These are phyloP conservation scores for Tenebrio molitor DNA, from an alignment of 1,140 invertebrate species.

Conservation along the genomic window DNA sequence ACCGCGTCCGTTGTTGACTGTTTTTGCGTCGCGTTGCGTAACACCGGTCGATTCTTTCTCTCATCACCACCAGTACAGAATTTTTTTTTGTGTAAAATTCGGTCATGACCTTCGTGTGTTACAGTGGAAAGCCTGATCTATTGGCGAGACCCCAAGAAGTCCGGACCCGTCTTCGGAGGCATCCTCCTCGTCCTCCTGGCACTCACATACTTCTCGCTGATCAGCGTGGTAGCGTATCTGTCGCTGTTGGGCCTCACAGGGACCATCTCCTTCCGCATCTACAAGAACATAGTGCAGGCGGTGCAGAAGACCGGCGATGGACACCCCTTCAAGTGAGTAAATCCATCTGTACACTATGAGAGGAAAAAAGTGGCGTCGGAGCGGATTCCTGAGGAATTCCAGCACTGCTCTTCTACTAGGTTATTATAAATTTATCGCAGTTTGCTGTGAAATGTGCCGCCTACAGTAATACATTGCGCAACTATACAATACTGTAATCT, in stretches of 20 bases:
- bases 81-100: too few species aligned
- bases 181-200: slow-evolving; percentile 90
- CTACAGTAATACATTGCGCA: too few species aligned
- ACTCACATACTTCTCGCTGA: slow-evolving; percentile 94
- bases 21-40: slow-evolving; percentile 26
- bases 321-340: slow-evolving; percentile 97
- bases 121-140: slow-evolving; percentile 89
- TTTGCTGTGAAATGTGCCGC: too few species aligned
- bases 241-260: slow-evolving; percentile 86
- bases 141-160: slow-evolving; percentile 96
- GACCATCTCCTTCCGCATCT: slow-evolving; percentile 93
- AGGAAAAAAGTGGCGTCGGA: too few species aligned
- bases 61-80: too few species aligned
- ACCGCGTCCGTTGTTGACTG: slow-evolving; percentile 9
- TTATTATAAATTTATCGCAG: too few species aligned
- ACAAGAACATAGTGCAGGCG: slow-evolving; percentile 95
- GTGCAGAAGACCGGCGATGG: slow-evolving; percentile 97
- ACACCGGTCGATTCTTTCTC: too few species aligned
- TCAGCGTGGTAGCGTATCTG: slow-evolving; percentile 94
- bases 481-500: too few species aligned
- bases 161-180: slow-evolving; percentile 91
- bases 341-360: slow-evolving; percentile 8
- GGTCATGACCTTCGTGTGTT: slow-evolving; percentile 52
- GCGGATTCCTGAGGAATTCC: too few species aligned
- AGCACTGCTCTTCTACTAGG: too few species aligned